phyloP scores from a whole-genome alignment of 1,140 invertebrate species.

The Drosophila murphyi region DNA sequence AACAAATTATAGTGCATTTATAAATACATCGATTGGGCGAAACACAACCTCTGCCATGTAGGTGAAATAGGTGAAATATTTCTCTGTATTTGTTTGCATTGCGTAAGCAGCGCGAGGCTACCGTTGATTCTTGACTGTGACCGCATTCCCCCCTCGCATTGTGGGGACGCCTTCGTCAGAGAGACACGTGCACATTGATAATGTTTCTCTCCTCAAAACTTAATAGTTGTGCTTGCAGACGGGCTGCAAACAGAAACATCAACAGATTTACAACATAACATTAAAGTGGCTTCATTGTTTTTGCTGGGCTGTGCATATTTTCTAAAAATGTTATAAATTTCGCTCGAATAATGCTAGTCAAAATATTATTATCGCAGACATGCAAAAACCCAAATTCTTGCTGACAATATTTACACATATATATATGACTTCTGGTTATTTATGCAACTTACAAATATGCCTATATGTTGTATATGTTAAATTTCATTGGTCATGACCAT shows the following conservation, averaged over 20 bases:
- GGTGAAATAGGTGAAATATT: background rate
- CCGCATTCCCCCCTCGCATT: constrained; percentile 8
- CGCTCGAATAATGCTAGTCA: background rate
- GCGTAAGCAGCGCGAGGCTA: constrained; percentile 43
- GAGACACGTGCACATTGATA: constrained; percentile 72
- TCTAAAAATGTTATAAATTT: background rate
- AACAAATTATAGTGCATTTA: constrained; percentile 7
- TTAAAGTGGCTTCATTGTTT: constrained; percentile 3
- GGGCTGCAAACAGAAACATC: constrained; percentile 20
- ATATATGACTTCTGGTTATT: background rate
- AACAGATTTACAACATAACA: constrained; percentile 11
- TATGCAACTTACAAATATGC: background rate
- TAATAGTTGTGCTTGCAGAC: constrained; percentile 11
- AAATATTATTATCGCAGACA: background rate
- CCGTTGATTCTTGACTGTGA: constrained; percentile 58
- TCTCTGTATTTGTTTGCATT: constrained; percentile 17
- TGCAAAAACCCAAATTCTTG: constrained; percentile 3
- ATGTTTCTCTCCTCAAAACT: background rate
- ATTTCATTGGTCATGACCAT: constrained; percentile 10
- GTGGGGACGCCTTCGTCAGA: constrained; percentile 29
- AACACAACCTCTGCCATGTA: constrained; percentile 2
- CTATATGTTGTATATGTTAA: background rate
- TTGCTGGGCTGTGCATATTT: background rate
- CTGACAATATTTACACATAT: constrained; percentile 5
- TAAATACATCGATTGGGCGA: background rate